Percentiles rank a stretch among this genome's conserved stretches.
These are phyloP conservation scores for Thecocarcelia acutangulata DNA, from an alignment of 2,888 invertebrate genomes.

Conservation along the genomic window DNA sequence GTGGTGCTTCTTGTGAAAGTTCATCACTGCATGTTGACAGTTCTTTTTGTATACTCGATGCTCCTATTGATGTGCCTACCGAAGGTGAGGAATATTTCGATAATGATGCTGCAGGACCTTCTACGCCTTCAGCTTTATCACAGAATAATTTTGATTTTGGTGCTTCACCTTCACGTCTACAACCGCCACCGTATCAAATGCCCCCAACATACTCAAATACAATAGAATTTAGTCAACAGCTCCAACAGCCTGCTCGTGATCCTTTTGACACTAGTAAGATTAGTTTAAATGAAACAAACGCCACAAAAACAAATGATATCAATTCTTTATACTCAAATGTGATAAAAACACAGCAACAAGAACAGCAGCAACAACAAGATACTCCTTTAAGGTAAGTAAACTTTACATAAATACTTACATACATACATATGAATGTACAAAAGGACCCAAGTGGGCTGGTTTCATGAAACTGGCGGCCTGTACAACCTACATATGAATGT, in stretches of 20 bases:
- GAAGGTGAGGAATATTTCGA: conserved; percentile 72
- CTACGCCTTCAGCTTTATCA: conserved; percentile 63
- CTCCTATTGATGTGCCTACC: conserved; percentile 87
- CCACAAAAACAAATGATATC: conserved; percentile 58
- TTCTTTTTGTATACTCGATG: conserved; percentile 85
- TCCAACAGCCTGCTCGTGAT: conserved; percentile 80
- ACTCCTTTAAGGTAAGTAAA: conserved; percentile 65
- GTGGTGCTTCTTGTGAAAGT: conserved; percentile 71
- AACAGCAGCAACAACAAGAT: conserved; percentile 67
- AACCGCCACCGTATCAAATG: conserved; percentile 83
- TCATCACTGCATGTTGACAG: conserved; percentile 77
- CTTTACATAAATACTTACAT: not conserved
- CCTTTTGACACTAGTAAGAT: conserved; percentile 85
- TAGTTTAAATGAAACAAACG: conserved; percentile 73
- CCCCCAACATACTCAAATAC: conserved; percentile 84
- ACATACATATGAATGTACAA: too few relatives aligned
- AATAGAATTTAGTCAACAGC: conserved; percentile 77
- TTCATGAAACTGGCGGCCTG: too few relatives aligned
- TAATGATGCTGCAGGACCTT: conserved; percentile 56
- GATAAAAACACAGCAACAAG: conserved; percentile 68
- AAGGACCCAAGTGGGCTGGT: too few relatives aligned
- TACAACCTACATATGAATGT: too few relatives aligned
- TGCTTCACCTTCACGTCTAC: conserved; percentile 74
- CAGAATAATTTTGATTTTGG: conserved; percentile 72
- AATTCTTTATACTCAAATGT: conserved; percentile 76